These are phyloP conservation scores for Drosophila serrata DNA, from an alignment of 1,140 invertebrate species.

Conservation along the genomic window DNA sequence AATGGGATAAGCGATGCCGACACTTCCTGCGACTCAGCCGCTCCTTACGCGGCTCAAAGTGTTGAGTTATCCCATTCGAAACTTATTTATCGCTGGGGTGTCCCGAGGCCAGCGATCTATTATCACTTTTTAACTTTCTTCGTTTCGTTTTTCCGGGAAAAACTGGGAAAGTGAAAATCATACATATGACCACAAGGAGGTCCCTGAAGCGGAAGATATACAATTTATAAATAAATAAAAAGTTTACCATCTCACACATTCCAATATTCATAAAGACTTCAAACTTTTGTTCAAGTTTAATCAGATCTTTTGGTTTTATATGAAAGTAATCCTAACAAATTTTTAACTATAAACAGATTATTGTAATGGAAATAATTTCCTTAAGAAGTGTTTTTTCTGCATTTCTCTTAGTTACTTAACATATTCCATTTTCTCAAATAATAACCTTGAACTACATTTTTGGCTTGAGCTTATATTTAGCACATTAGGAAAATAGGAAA, in stretches of 20 bases:
- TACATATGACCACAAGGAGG: slow-evolving; percentile 1
- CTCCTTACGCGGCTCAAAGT: slow-evolving; percentile 27
- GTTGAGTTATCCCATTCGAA: slow-evolving; percentile 49
- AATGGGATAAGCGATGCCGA: slow-evolving; percentile 36
- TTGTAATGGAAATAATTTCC: too few relatives aligned
- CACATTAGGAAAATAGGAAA: neutral
- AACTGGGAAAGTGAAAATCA: neutral
- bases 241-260: neutral
- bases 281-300: too few relatives aligned
- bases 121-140: slow-evolving; percentile 34
- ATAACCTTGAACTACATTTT: neutral
- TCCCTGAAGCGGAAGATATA: neutral
- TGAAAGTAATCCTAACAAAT: too few relatives aligned
- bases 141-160: neutral
- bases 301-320: too few relatives aligned
- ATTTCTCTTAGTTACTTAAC: neutral
- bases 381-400: too few relatives aligned
- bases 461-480: neutral
- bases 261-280: neutral
- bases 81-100: slow-evolving; percentile 39
- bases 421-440: neutral
- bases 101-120: slow-evolving; percentile 34
- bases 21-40: slow-evolving; percentile 23
- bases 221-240: slow-evolving; percentile 12
- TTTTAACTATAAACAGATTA: too few relatives aligned